A percentile compares a stretch with the other conserved stretches of the same genome.
phyloP scores from a whole-genome alignment of 1,140 invertebrate species.

The Ceratitis capitata region DNA sequence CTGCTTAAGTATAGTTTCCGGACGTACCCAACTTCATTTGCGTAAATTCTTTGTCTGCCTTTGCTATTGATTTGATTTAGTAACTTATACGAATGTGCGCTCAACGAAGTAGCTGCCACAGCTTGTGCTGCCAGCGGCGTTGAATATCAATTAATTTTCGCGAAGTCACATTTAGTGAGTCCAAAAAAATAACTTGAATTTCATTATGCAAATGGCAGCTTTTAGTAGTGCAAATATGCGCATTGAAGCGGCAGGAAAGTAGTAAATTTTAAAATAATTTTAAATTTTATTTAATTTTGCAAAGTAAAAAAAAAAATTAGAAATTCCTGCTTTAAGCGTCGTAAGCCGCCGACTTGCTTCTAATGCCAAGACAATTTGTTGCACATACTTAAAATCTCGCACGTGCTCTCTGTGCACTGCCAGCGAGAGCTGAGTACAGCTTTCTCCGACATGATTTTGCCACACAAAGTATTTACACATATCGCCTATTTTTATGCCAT shows the following conservation, averaged over 20 bases:
- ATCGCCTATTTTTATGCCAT: not conserved
- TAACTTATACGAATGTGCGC: no score
- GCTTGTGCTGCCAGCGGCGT: not conserved
- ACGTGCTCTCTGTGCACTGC: not conserved
- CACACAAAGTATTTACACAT: not conserved
- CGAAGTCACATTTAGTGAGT: not conserved
- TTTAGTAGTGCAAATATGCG: no score
- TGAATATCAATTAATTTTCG: slow-evolving; percentile 1
- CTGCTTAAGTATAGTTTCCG: no score
- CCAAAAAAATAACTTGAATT: no score
- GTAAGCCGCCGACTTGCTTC: not conserved
- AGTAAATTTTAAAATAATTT: no score
- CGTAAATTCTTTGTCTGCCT: not conserved
- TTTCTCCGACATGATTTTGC: not conserved
- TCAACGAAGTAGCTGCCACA: not conserved
- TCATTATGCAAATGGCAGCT: no score
- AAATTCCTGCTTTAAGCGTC: not conserved
- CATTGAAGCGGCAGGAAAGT: no score
- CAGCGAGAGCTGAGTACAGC: not conserved
- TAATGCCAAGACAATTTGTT: not conserved
- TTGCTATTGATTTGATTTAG: not conserved
- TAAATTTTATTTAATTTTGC: no score
- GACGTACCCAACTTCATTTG: no score
- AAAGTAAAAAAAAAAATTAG: no score
- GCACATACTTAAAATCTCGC: not conserved